A percentile compares a stretch with the other conserved stretches of the same genome.
Evolutionary conservation across 2,113 vertebrate genomes (phyloP).

Genomic region (Rana temporaria): DNA sequence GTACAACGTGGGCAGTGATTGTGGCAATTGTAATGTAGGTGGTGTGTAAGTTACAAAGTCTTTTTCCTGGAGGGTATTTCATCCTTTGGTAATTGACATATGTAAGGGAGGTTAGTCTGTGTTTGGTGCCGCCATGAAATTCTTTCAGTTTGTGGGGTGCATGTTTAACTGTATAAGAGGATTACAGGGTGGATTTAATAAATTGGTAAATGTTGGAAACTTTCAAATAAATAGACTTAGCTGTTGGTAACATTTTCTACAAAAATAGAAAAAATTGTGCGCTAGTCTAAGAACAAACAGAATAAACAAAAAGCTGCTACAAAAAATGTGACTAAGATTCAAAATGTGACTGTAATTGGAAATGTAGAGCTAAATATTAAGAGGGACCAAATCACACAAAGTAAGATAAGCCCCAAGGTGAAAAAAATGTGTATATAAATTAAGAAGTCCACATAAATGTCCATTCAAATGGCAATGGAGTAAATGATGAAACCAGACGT

Average conservation of each 20-base stretch:
- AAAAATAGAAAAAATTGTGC: too few species aligned
- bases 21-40: constrained; percentile 30
- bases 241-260: background rate
- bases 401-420: too few species aligned
- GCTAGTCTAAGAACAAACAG: too few species aligned
- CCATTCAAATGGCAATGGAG: too few species aligned
- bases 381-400: too few species aligned
- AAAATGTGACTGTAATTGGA: too few species aligned
- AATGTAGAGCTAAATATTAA: too few species aligned
- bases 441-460: too few species aligned
- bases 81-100: constrained; percentile 36
- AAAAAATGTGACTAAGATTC: too few species aligned
- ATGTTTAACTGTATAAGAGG: constrained; percentile 12
- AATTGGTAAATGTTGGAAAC: constrained; percentile 10
- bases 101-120: constrained; percentile 10
- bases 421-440: too few species aligned
- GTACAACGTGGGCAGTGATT: constrained; percentile 32
- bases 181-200: background rate
- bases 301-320: too few species aligned
- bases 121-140: background rate
- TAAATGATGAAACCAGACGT: too few species aligned
- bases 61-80: constrained; percentile 31
- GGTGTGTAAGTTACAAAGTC: constrained; percentile 15
- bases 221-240: background rate
- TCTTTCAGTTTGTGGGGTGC: constrained; percentile 15